A percentile compares a stretch with the other conserved stretches of the same genome.
These are phyloP conservation scores for Clistopyga incitator DNA, from an alignment of 2,888 invertebrate species.

Conservation along the genomic window DNA sequence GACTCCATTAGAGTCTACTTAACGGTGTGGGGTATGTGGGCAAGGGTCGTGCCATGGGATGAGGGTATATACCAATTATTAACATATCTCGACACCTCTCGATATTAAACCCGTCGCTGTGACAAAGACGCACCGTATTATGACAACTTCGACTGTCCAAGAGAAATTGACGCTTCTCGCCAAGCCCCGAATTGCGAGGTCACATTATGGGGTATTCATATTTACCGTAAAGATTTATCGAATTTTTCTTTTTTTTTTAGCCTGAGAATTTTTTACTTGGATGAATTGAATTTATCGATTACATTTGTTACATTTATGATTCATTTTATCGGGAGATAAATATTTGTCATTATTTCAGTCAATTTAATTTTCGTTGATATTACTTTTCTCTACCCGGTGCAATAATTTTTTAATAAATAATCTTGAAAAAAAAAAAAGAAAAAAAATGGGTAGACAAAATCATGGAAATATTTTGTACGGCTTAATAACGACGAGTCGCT, in stretches of 20 bases:
- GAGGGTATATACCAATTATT: constrained; percentile 40
- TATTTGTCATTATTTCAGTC: background rate
- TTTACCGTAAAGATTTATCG: too few relatives aligned
- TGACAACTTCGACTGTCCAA: background rate
- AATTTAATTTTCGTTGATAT: background rate
- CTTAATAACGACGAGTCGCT: too few relatives aligned
- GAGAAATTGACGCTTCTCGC: background rate
- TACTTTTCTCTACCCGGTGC: background rate
- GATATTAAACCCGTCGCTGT: constrained; percentile 4
- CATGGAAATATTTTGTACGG: too few relatives aligned
- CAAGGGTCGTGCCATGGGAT: constrained; percentile 14
- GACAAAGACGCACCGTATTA: background rate
- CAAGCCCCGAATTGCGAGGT: background rate
- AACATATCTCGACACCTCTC: constrained; percentile 42
- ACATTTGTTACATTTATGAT: background rate
- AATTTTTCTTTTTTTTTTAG: too few relatives aligned
- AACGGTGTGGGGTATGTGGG: constrained; percentile 28
- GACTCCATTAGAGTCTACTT: constrained; percentile 59
- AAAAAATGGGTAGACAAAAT: too few relatives aligned
- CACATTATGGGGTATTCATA: background rate
- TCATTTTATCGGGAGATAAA: background rate
- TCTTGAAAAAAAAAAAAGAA: too few relatives aligned
- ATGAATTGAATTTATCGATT: too few relatives aligned
- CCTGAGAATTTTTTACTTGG: too few relatives aligned
- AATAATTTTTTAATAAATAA: background rate